Evolutionary conservation across 2,888 invertebrate genomes (phyloP).

Genomic region (Nephrocerus scutellatus): DNA sequence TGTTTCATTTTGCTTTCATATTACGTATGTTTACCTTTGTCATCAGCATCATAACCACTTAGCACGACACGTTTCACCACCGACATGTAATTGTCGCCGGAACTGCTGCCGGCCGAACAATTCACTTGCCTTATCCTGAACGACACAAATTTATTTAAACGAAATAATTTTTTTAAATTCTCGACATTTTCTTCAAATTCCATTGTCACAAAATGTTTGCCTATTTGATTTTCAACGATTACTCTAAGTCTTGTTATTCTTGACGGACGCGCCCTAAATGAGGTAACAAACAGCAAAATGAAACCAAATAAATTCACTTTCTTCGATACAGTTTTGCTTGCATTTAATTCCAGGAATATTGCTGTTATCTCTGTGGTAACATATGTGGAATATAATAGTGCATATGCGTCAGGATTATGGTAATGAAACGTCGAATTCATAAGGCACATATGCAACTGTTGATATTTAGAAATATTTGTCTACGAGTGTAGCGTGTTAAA

Average conservation of each 20-base stretch:
- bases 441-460: too few relatives aligned
- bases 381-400: not conserved
- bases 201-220: too few relatives aligned
- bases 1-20: too few relatives aligned
- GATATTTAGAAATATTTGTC: too few relatives aligned
- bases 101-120: slow-evolving; percentile 39
- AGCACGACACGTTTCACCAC: slow-evolving; percentile 41
- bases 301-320: too few relatives aligned
- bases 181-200: slow-evolving; percentile 35
- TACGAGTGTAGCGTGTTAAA: too few relatives aligned
- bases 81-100: slow-evolving; percentile 46
- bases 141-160: slow-evolving; percentile 26
- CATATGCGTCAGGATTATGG: too few relatives aligned
- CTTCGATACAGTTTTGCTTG: slow-evolving; percentile 11
- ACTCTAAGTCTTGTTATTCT: not conserved
- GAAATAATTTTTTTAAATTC: slow-evolving; percentile 31
- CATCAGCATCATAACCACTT: slow-evolving; percentile 22
- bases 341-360: slow-evolving; percentile 10
- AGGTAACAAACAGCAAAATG: too few relatives aligned
- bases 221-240: not conserved
- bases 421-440: too few relatives aligned
- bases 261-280: not conserved
- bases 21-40: slow-evolving; percentile 29
- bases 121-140: slow-evolving; percentile 30
- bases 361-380: slow-evolving; percentile 1